Conservation (phyloP, 1,140 invertebrate genomes). For the Scaptomyza hsui region DNA sequence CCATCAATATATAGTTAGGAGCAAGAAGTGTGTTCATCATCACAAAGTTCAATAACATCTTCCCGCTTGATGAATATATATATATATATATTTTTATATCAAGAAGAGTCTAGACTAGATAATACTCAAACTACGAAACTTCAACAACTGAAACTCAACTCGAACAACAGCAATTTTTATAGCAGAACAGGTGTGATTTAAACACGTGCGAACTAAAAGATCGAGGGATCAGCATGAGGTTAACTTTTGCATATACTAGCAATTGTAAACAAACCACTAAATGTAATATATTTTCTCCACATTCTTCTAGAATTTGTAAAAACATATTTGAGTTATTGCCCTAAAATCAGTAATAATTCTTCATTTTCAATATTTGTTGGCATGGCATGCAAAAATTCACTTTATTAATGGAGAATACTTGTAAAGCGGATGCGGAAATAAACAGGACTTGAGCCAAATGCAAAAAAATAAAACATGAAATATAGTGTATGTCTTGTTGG, state of each 20-base stretch:
- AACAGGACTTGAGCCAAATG: constrained; percentile 34
- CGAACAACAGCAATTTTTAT: constrained; percentile 41
- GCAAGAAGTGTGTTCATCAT: too few species aligned
- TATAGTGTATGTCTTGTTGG: constrained; percentile 14
- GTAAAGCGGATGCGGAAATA: constrained; percentile 51
- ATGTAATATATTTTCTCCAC: neutral
- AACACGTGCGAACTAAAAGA: neutral
- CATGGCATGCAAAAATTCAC: constrained; percentile 17
- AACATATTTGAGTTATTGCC: constrained; percentile 31
- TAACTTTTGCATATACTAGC: neutral
- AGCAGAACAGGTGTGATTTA: constrained; percentile 14
- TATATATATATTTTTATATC: too few species aligned
- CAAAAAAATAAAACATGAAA: constrained; percentile 39
- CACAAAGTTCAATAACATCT: too few species aligned
- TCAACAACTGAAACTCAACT: constrained; percentile 9
- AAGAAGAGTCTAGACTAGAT: too few species aligned
- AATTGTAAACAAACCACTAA: too few species aligned
- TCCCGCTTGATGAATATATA: too few species aligned
- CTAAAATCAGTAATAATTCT: constrained; percentile 47
- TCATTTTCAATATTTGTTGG: constrained; percentile 50
- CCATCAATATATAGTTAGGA: constrained; percentile 2
- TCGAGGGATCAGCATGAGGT: neutral
- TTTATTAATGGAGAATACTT: constrained; percentile 60
- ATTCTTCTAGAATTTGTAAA: neutral
- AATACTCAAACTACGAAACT: constrained; percentile 9